Conservation (phyloP, 1,140 invertebrate genomes). For the Kradibia gibbosae region DNA sequence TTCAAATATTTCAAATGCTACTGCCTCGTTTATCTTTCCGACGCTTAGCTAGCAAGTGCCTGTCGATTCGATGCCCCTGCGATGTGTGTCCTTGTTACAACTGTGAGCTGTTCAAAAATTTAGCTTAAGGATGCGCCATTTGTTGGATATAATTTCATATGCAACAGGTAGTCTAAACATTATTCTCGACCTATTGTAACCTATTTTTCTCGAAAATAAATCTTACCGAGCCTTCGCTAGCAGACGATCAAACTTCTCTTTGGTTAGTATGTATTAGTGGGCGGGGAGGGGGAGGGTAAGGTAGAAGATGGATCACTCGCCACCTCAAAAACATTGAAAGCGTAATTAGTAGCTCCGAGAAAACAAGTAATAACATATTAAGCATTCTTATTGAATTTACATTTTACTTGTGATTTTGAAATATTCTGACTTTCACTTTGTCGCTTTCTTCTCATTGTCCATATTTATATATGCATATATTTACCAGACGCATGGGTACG, state of each 20-base stretch:
- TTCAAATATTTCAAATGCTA: conserved; percentile 7
- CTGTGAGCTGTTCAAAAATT: too few species aligned
- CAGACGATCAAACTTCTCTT: background rate
- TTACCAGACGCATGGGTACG: too few species aligned
- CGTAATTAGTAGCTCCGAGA: background rate
- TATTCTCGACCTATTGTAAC: too few species aligned
- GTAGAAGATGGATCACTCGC: background rate
- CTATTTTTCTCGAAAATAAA: background rate
- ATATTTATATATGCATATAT: too few species aligned
- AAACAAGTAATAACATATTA: background rate
- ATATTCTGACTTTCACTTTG: background rate
- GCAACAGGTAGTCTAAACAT: too few species aligned
- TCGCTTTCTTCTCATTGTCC: background rate
- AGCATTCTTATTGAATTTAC: background rate
- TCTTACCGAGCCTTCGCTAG: background rate
- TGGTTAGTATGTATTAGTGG: background rate
- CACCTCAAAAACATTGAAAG: background rate
- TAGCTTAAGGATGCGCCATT: too few species aligned
- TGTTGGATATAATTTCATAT: too few species aligned
- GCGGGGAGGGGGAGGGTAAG: background rate
- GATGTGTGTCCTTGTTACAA: too few species aligned
- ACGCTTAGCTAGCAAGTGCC: background rate
- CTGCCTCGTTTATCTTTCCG: background rate
- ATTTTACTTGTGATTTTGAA: background rate
- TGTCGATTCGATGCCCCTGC: background rate